These are phyloP conservation scores for Girardia tigrina DNA, from an alignment of 2,888 invertebrate genomes.

Conservation along the genomic window DNA sequence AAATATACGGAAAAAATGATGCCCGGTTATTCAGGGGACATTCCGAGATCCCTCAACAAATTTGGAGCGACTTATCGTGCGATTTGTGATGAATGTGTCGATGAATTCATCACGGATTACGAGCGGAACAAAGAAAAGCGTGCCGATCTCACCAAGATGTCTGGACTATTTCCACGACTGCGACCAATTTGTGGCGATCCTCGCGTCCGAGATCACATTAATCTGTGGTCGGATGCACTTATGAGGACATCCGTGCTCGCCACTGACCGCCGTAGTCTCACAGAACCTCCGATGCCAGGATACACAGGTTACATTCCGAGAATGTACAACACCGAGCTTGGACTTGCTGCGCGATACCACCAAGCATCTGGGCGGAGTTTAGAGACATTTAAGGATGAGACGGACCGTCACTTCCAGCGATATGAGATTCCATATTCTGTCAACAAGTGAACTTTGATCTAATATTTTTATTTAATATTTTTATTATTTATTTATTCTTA, in stretches of 20 bases:
- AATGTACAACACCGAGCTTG: conserved; percentile 46
- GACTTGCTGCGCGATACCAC: conserved; percentile 46
- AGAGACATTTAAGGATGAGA: conserved; percentile 43
- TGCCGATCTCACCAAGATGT: conserved; percentile 41
- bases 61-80: conserved; percentile 49
- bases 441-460: not conserved
- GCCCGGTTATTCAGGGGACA: conserved; percentile 49
- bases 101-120: conserved; percentile 43
- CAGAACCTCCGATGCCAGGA: conserved; percentile 49
- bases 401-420: not conserved
- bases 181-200: conserved; percentile 45
- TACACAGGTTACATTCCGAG: conserved; percentile 49
- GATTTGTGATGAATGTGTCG: conserved; percentile 48
- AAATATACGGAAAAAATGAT: conserved; percentile 49
- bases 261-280: conserved; percentile 43
- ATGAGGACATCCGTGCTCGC: conserved; percentile 31
- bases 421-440: not conserved
- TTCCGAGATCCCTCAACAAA: conserved; percentile 47
- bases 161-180: conserved; percentile 42
- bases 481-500: too few species aligned
- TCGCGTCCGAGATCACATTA: conserved; percentile 43
- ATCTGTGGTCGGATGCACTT: conserved; percentile 37
- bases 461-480: too few species aligned
- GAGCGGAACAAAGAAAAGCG: conserved; percentile 41
- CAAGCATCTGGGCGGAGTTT: conserved; percentile 44